Evolutionary conservation across 2,797 vertebrate genomes (phyloP), one percentile per base, ranked within the genome.

Genomic region (Liasis olivaceus): DNA sequence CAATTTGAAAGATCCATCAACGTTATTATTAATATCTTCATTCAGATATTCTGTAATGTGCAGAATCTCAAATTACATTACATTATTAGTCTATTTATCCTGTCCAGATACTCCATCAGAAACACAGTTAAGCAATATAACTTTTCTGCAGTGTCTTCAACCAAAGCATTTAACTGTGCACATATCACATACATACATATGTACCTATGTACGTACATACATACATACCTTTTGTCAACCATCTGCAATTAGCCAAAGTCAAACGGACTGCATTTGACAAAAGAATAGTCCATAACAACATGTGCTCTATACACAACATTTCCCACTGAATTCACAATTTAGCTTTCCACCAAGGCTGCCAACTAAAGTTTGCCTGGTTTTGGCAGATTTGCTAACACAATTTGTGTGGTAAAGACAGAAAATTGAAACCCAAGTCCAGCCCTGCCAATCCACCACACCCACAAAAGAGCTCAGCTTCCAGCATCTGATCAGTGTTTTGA

Each of bases 211-310:
- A 51, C 20, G 14, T 54, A 51, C 51, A 24, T 51, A 26, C 28
- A 54, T 26, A 66, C 60, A 60, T 15, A 66, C 17, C 95, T 95
- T 93, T 94, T 88, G 86, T 91, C 64, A 89, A 95, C 92, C 28
- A 66, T 5, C 91, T 81, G 90, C 93, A 95, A 95, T 95, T 93
- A 94, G 94, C 93, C 95, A 94, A 96, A 96, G 95, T 95, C 93
- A 97, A 97, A 96, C 92, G 96, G 95, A 95, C 93, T 95, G 93
- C 94, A 96, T 97, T 96, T 95, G 64, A 90, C 87, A 92, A 95
- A 95, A 94, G 86, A 96, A 90, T 0, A 0, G 96, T 97, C 97
- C 94, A 90, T 97, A 95, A 96, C 89, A 69, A 72, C 91, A 95
- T 91, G 95, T 94, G 72, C 95, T 96, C 96, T 95, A 96, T 93